phyloP scores from a whole-genome alignment of 2,797 vertebrate genomes.

The Macropus fuliginosus region DNA sequence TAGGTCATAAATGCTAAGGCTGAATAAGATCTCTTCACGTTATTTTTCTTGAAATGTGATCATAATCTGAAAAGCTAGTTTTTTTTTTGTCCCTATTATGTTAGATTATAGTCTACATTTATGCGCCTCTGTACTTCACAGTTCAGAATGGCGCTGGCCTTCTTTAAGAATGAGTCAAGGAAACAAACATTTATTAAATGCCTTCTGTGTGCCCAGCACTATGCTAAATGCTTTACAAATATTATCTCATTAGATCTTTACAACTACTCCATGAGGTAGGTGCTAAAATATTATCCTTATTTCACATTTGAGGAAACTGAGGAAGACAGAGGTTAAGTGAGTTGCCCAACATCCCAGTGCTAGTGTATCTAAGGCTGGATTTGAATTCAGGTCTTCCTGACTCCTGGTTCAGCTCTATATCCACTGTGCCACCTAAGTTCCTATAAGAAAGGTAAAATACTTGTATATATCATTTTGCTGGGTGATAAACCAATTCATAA shows the following conservation, averaged over 20 bases:
- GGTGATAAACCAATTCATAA: not conserved
- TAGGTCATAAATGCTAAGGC: not conserved
- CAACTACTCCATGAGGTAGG: not conserved
- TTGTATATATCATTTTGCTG: not conserved
- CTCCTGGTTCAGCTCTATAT: not conserved
- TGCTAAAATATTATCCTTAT: not conserved
- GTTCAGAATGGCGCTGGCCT: not conserved
- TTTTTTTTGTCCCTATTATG: conserved; percentile 28
- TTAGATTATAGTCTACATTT: not conserved
- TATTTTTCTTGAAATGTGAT: conserved; percentile 2
- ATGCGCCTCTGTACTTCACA: not conserved
- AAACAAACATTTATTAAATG: not conserved
- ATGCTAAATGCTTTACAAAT: not conserved
- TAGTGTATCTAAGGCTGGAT: not conserved
- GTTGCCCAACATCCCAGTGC: not conserved
- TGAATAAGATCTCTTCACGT: not conserved
- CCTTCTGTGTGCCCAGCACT: not conserved
- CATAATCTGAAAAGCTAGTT: not conserved
- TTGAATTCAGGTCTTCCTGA: not conserved
- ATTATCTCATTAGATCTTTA: not conserved
- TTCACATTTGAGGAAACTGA: not conserved
- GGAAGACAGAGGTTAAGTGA: not conserved
- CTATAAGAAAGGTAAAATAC: not conserved
- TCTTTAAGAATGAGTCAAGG: conserved; percentile 4
- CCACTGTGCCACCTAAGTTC: not conserved